A percentile compares a stretch with the other conserved stretches of the same genome.
Conservation (phyloP, 2,113 vertebrate genomes). For the Gnathonemus echidnorhynchus region DNA sequence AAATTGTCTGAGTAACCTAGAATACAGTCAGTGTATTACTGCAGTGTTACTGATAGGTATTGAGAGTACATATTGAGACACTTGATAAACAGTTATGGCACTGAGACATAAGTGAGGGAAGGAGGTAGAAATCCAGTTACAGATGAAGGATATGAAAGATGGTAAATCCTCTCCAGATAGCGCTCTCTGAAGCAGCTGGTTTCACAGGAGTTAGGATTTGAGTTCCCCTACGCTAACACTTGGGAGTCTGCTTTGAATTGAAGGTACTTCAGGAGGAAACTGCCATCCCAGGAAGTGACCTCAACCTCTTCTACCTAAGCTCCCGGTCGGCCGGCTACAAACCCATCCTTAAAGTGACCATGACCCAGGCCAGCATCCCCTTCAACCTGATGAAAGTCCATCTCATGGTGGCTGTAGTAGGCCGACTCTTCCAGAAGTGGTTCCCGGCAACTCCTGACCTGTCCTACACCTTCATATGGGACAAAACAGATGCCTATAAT, state of each 20-base stretch:
- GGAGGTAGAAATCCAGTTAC: background rate
- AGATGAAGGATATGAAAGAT: background rate
- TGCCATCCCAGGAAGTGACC: conserved; percentile 84
- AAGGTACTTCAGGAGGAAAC: conserved; percentile 96
- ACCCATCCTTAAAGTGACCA: conserved; percentile 91
- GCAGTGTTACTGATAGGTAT: background rate
- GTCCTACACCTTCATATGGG: conserved; percentile 97
- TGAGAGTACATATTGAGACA: background rate
- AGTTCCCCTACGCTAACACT: background rate
- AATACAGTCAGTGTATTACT: background rate
- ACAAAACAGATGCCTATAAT: conserved; percentile 95
- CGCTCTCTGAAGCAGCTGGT: conserved; percentile 4
- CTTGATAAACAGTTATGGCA: background rate
- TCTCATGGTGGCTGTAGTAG: conserved; percentile 95
- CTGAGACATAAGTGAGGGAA: background rate
- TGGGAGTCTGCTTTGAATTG: background rate
- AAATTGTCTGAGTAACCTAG: background rate
- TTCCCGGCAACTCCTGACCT: conserved; percentile 93
- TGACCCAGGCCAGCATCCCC: conserved; percentile 84
- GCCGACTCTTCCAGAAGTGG: conserved; percentile 94
- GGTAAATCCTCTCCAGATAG: background rate
- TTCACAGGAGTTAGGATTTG: background rate
- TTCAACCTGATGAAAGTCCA: conserved; percentile 97
- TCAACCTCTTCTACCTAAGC: conserved; percentile 91
- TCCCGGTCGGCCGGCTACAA: conserved; percentile 92